phyloP scores from a whole-genome alignment of 2,888 invertebrate species.

The Acleris literana region DNA sequence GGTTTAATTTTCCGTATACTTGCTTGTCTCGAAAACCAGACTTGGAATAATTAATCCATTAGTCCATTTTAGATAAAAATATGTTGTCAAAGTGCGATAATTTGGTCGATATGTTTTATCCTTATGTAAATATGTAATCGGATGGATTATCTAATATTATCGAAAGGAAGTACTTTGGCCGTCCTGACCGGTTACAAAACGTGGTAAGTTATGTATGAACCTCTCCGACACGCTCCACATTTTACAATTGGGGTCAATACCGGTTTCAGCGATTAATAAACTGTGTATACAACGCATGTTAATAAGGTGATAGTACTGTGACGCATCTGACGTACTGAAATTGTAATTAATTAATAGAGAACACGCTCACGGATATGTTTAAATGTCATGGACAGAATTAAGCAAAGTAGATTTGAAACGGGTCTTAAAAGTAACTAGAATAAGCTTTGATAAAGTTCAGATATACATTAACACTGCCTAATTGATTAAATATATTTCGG shows the following conservation, averaged over 20 bases:
- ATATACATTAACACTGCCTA: too few species aligned
- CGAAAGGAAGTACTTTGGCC: background rate
- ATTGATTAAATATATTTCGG: too few species aligned
- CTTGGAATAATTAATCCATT: too few species aligned
- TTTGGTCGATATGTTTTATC: background rate
- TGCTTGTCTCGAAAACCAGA: too few species aligned
- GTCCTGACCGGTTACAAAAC: slow-evolving; percentile 25
- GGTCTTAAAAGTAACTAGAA: too few species aligned
- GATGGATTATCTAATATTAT: background rate
- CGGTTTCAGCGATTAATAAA: slow-evolving; percentile 52
- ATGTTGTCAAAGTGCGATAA: too few species aligned
- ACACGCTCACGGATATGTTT: background rate
- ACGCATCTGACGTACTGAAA: slow-evolving; percentile 21
- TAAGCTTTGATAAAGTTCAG: too few species aligned
- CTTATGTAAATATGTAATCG: background rate
- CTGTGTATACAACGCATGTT: slow-evolving; percentile 28
- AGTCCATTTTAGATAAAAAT: too few species aligned
- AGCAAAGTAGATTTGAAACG: too few species aligned
- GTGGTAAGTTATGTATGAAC: slow-evolving; percentile 36
- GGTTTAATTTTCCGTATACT: too few species aligned
- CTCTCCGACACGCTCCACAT: slow-evolving; percentile 70
- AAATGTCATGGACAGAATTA: too few species aligned
- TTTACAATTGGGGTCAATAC: slow-evolving; percentile 72
- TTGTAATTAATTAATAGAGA: slow-evolving; percentile 3
- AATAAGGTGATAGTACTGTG: slow-evolving; percentile 27